Conservation (phyloP, 2,113 vertebrate species). For the Cariama cristata region DNA sequence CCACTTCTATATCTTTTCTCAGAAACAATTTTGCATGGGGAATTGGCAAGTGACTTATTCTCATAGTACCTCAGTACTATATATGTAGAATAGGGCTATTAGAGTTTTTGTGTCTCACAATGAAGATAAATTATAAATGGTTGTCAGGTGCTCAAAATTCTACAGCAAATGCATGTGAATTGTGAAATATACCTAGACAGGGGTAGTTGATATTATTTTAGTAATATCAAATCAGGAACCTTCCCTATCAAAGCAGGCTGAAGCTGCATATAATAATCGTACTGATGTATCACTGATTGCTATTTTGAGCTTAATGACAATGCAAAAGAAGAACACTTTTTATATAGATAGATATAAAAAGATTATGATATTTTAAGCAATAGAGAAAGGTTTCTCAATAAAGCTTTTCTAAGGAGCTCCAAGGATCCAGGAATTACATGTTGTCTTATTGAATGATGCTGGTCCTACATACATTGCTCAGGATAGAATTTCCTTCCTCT, state of each 20-base stretch:
- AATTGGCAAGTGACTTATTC: not conserved
- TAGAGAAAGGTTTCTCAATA: not conserved
- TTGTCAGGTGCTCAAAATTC: not conserved
- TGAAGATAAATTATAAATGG: not conserved
- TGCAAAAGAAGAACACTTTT: not conserved
- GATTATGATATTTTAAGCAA: constrained; percentile 17
- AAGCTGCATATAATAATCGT: not conserved
- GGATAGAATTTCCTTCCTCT: constrained; percentile 5
- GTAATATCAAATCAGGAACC: not conserved
- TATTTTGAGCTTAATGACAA: not conserved
- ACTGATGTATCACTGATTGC: not conserved
- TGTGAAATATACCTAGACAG: not conserved
- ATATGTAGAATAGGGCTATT: not conserved
- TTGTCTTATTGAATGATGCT: not conserved
- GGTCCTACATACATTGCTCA: not conserved
- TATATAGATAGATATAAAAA: not conserved
- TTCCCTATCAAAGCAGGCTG: not conserved
- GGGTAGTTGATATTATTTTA: not conserved
- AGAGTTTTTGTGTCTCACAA: not conserved
- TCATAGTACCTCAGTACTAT: not conserved
- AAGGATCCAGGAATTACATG: constrained; percentile 18
- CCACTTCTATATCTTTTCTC: not conserved
- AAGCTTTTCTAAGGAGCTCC: not conserved
- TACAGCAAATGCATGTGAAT: not conserved
- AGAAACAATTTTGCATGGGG: not conserved